These are phyloP conservation scores for Andrena flavipes DNA, from an alignment of 2,888 invertebrate species.

Conservation along the genomic window DNA sequence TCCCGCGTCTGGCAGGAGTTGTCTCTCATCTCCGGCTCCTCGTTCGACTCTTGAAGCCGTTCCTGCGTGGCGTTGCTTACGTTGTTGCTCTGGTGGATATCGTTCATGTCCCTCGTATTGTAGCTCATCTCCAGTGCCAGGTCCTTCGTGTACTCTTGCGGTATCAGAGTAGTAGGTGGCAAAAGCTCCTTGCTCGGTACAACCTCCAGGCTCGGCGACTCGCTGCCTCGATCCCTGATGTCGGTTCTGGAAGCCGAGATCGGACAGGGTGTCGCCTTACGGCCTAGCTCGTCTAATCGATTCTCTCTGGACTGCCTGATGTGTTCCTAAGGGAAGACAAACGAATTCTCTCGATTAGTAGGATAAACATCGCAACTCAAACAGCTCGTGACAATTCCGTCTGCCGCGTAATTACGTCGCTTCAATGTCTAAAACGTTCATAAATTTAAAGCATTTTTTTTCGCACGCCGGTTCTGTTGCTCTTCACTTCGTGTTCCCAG, in stretches of 20 bases:
- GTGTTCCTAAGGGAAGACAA: constrained; percentile 86
- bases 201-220: constrained; percentile 81
- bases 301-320: constrained; percentile 93
- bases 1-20: constrained; percentile 94
- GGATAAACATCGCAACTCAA: constrained; percentile 4
- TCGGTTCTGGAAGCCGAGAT: constrained; percentile 77
- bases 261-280: constrained; percentile 80
- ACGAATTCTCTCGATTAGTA: constrained; percentile 42
- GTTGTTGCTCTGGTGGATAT: constrained; percentile 84
- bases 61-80: constrained; percentile 83
- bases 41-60: constrained; percentile 81
- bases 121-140: constrained; percentile 78
- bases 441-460: neutral
- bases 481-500: neutral
- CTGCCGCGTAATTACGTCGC: neutral
- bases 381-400: neutral
- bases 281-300: constrained; percentile 89
- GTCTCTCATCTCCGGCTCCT: constrained; percentile 88
- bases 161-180: constrained; percentile 70
- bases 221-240: constrained; percentile 77
- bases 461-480: neutral
- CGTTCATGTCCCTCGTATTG: constrained; percentile 75
- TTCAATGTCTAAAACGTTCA: neutral
- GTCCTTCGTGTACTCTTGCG: constrained; percentile 76
- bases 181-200: constrained; percentile 80